Conservation (phyloP, 2,888 invertebrate genomes). For the Heliconius charithonia region DNA sequence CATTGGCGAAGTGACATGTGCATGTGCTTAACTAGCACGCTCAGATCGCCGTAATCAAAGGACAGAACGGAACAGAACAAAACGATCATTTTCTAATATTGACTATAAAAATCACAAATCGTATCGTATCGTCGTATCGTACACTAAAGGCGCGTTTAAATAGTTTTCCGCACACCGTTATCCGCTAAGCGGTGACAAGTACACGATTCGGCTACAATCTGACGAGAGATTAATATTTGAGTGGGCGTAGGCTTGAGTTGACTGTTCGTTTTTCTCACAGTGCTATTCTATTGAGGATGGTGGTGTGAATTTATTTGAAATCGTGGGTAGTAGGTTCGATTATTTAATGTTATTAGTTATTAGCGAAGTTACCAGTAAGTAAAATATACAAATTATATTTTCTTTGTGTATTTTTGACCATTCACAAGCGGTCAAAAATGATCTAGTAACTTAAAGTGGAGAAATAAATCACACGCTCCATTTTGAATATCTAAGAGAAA, state of each 20-base stretch:
- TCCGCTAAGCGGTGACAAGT: conserved; percentile 48
- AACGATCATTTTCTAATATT: no score
- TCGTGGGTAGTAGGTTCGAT: not conserved
- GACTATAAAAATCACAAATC: not conserved
- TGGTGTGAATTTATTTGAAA: not conserved
- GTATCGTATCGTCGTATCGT: conserved; percentile 28
- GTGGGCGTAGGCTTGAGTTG: conserved; percentile 32
- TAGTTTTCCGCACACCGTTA: conserved; percentile 44
- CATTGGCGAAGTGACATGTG: no score
- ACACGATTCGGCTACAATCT: conserved; percentile 50
- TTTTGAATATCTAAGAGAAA: no score
- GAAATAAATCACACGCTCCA: no score
- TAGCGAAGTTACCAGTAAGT: no score
- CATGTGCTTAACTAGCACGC: no score
- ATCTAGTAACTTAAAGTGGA: no score
- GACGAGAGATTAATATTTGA: conserved; percentile 48
- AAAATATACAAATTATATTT: no score
- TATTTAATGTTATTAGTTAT: not conserved
- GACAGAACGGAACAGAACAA: no score
- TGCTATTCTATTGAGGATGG: not conserved
- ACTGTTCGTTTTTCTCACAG: conserved; percentile 12
- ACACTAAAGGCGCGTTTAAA: conserved; percentile 30
- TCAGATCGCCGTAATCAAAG: no score
- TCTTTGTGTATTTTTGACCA: no score
- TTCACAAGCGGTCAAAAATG: no score